Percentiles rank a stretch among this genome's conserved stretches.
Conservation (phyloP, 2,888 invertebrate species). For the Drosophila neonasuta region DNA sequence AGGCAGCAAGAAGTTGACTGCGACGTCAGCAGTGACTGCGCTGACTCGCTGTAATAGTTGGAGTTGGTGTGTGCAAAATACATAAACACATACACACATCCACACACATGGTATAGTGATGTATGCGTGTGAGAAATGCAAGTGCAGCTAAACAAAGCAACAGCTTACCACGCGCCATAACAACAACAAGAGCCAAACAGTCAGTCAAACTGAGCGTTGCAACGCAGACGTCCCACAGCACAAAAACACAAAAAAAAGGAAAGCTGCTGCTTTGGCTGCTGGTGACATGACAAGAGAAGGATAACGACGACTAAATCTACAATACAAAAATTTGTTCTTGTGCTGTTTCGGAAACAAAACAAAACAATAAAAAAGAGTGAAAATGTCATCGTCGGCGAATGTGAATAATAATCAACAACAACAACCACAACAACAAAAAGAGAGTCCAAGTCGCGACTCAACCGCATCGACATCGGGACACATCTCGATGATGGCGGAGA, state of each 20-base stretch:
- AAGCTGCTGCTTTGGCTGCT: constrained; percentile 15
- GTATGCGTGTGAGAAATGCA: constrained; percentile 43
- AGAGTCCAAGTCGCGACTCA: constrained; percentile 82
- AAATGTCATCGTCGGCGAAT: constrained; percentile 70
- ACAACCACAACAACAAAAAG: constrained; percentile 65
- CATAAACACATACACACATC: not conserved
- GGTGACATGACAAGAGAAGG: constrained; percentile 32
- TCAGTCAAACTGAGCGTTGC: constrained; percentile 59
- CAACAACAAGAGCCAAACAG: constrained; percentile 57
- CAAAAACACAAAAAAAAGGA: constrained; percentile 31
- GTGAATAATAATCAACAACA: constrained; percentile 31
- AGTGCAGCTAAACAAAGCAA: constrained; percentile 61
- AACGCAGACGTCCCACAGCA: constrained; percentile 54
- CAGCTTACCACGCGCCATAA: constrained; percentile 60
- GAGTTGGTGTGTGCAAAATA: constrained; percentile 39
- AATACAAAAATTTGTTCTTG: no score
- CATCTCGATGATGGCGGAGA: constrained; percentile 78
- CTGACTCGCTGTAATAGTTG: constrained; percentile 37
- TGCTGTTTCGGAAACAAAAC: no score
- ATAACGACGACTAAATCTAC: constrained; percentile 5
- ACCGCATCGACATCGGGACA: constrained; percentile 80
- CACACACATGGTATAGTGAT: not conserved
- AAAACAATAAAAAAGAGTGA: no score
- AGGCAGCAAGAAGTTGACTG: not conserved
- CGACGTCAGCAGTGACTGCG: constrained; percentile 16